These are phyloP conservation scores for Patella ulyssiponensis DNA, from an alignment of 2,888 invertebrate genomes.

Conservation along the genomic window DNA sequence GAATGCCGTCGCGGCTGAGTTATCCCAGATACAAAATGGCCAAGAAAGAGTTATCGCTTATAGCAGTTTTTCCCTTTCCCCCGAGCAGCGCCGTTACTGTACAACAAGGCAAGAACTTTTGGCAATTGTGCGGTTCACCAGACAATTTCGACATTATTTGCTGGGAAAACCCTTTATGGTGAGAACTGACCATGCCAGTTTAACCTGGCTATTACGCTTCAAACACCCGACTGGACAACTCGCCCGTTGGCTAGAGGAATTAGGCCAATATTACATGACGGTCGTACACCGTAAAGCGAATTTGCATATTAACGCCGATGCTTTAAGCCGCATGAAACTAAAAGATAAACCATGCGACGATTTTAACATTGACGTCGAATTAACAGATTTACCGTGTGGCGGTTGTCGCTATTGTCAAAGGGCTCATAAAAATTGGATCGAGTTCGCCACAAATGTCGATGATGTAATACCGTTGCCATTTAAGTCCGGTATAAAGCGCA, in stretches of 20 bases:
- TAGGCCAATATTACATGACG: neutral
- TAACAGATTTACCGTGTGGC: neutral
- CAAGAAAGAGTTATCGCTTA: constrained; percentile 33
- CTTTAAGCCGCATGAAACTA: neutral
- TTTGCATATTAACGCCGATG: neutral
- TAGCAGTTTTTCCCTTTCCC: constrained; percentile 22
- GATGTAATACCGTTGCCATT: too few relatives aligned
- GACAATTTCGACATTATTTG: constrained; percentile 26
- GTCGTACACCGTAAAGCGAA: neutral
- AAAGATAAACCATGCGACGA: neutral
- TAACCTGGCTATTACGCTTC: constrained; percentile 25
- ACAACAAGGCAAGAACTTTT: constrained; percentile 20
- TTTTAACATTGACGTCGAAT: neutral
- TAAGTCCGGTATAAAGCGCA: too few relatives aligned
- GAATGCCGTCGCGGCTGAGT: too few relatives aligned
- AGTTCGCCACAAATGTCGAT: too few relatives aligned
- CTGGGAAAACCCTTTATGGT: constrained; percentile 25
- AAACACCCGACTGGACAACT: constrained; percentile 20
- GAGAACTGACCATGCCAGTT: constrained; percentile 33
- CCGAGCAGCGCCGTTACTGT: constrained; percentile 31
- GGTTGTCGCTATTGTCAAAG: neutral
- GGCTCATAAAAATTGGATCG: too few relatives aligned
- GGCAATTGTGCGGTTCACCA: neutral
- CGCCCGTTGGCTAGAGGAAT: constrained; percentile 26
- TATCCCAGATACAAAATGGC: constrained; percentile 16